Evolutionary conservation across 2,888 invertebrate genomes (phyloP).

Genomic region (Caenorhabditis zanzibari): DNA sequence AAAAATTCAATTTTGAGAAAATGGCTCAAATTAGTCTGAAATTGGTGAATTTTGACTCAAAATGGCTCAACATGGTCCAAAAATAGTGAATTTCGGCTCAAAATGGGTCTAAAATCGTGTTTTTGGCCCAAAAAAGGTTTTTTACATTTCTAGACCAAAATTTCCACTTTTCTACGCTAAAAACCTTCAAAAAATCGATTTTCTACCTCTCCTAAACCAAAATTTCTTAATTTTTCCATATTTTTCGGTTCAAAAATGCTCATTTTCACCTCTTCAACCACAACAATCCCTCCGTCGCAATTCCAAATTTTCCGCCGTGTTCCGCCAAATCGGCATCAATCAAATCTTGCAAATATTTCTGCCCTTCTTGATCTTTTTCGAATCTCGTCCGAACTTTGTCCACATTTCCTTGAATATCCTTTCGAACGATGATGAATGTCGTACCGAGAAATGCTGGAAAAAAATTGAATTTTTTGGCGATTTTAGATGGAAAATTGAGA

Average conservation of each 20-base stretch:
- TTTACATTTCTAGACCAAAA: too few species aligned
- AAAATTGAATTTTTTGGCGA: background rate
- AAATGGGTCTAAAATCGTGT: too few species aligned
- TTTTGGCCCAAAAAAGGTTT: too few species aligned
- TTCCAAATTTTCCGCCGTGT: conserved; percentile 79
- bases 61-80: too few species aligned
- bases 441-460: conserved; percentile 79
- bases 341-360: conserved; percentile 77
- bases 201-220: background rate
- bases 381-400: conserved; percentile 77
- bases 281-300: conserved; percentile 81
- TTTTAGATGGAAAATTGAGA: background rate
- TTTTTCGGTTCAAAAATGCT: background rate
- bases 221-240: background rate
- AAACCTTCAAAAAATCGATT: background rate
- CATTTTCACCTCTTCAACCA: conserved; percentile 81
- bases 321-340: conserved; percentile 80
- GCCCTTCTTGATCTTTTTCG: conserved; percentile 74
- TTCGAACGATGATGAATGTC: conserved; percentile 78
- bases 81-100: too few species aligned
- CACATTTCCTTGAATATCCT: conserved; percentile 82
- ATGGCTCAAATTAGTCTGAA: too few species aligned
- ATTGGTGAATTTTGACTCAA: too few species aligned
- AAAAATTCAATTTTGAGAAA: too few species aligned
- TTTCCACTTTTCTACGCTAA: background rate